Percentiles rank a stretch among this genome's conserved stretches.
Conservation (phyloP, 37 sponge, comb jelly and placozoan species). For the Bolinopsis microptera region DNA sequence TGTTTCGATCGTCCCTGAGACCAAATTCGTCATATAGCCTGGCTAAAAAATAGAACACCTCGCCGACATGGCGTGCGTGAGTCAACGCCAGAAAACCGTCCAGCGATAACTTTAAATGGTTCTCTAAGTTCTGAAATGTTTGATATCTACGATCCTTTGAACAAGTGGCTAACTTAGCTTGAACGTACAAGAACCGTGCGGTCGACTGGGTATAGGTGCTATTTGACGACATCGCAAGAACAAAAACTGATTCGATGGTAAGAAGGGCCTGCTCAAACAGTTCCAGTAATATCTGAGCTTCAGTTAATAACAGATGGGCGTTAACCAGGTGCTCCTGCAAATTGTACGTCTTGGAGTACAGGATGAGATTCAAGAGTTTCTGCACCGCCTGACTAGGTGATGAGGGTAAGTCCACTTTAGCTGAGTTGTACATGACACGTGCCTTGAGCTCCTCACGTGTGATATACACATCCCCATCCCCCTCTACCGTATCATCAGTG, state of each 20-base stretch:
- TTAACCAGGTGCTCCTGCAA: background rate
- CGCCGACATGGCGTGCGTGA: background rate
- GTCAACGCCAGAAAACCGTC: slow-evolving; percentile 17
- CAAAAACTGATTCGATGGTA: slow-evolving; percentile 8
- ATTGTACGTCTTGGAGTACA: slow-evolving; percentile 43
- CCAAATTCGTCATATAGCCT: slow-evolving; percentile 36
- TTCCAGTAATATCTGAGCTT: slow-evolving; percentile 29
- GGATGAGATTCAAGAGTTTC: slow-evolving; percentile 16
- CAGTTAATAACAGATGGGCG: slow-evolving; percentile 10
- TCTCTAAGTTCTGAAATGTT: background rate
- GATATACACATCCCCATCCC: background rate
- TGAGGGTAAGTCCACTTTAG: background rate
- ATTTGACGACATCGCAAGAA: background rate
- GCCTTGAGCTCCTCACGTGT: background rate
- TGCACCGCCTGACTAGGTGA: background rate
- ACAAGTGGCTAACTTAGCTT: slow-evolving; percentile 22
- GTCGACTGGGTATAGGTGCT: background rate
- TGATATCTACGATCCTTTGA: background rate
- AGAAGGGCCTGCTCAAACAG: background rate
- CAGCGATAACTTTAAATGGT: background rate
- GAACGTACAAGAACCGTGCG: slow-evolving; percentile 27
- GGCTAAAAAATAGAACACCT: slow-evolving; percentile 18
- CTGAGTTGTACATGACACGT: slow-evolving; percentile 11
- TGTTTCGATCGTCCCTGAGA: slow-evolving; percentile 34
- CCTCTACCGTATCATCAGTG: background rate